phyloP scores from a whole-genome alignment of 2,888 invertebrate genomes.

The Melipona bicolor region DNA sequence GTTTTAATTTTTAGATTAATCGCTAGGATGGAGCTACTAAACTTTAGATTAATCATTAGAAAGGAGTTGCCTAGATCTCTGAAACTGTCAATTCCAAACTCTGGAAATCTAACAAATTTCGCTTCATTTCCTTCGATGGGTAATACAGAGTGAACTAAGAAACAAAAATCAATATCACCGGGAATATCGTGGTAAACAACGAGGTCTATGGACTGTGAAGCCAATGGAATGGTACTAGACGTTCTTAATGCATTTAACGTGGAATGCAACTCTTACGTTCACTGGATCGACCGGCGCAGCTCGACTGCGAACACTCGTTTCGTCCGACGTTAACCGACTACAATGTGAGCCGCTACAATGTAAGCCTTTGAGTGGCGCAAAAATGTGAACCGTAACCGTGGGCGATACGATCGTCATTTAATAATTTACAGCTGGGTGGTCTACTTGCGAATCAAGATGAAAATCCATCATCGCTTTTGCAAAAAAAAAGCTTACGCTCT shows the following conservation, averaged over 20 bases:
- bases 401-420: conserved; percentile 8
- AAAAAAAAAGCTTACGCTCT: not conserved
- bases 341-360: conserved; percentile 3
- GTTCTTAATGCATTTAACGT: conserved; percentile 75
- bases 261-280: conserved; percentile 77
- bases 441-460: not conserved
- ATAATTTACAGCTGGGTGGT: conserved; percentile 18
- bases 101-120: not conserved
- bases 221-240: conserved; percentile 64
- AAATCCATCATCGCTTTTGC: not conserved
- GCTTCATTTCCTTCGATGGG: no score
- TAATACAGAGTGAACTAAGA: not conserved
- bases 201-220: conserved; percentile 17
- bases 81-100: no score
- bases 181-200: conserved; percentile 39
- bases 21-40: no score
- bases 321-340: conserved; percentile 16
- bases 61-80: not conserved
- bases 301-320: conserved; percentile 3
- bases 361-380: not conserved
- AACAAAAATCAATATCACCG: conserved; percentile 53
- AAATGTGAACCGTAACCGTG: not conserved
- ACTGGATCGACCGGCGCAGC: conserved; percentile 43
- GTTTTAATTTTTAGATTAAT: no score
- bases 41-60: not conserved